Base-by-base conservation (phyloP, 2,797 vertebrate species). In the Triplophysa bombifrons region DNA sequence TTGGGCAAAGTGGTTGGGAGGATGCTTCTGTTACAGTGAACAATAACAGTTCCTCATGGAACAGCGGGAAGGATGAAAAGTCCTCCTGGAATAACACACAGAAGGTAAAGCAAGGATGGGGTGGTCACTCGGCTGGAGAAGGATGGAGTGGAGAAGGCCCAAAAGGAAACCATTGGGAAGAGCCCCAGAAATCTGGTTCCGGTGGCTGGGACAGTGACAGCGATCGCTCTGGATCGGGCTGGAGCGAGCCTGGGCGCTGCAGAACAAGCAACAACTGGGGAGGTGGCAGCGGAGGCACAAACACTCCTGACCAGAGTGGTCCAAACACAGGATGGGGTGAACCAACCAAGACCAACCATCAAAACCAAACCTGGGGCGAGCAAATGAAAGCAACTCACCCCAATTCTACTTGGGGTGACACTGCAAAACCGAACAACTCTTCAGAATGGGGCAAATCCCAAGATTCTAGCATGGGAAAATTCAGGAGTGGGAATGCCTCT, bases 221-320 rank as follows among this genome's bases (percentile, higher is more conserved):
- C 1, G 96, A 98, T 87, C 94, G 96, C 63, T 98, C 98, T 0
- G 93, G 94, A 34, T 95, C 97, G 53, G 95, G 95, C 79, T 98
- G 97, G 97, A 96, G 92, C 0, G 97, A 98, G 70, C 87, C 92
- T 0, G 92, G 92, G 74, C 94, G 95, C 22, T 22, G 79, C 53
- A 94, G 90, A 85, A 90, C 93, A 85, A 91, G 91, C 83, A 93
- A 91, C 85, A 92, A 91, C 69, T 95, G 95, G 88, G 94, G 91
- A 0, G 92, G 46, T 14, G 46, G 92, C 44, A 91, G 87, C 2
- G 90, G 92, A 53, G 90, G 93, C 80, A 90, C 93, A 81, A 94
- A 88, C 87, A 91, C 90, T 65, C 85, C 94, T 77, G 95, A 96
- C 82, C 91, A 95, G 86, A 93, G 83, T 84, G 91, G 87, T 78